Percentiles rank a stretch among this genome's conserved stretches.
Conservation (phyloP, 2,888 invertebrate genomes). For the Mimumesa dahlbomi region DNA sequence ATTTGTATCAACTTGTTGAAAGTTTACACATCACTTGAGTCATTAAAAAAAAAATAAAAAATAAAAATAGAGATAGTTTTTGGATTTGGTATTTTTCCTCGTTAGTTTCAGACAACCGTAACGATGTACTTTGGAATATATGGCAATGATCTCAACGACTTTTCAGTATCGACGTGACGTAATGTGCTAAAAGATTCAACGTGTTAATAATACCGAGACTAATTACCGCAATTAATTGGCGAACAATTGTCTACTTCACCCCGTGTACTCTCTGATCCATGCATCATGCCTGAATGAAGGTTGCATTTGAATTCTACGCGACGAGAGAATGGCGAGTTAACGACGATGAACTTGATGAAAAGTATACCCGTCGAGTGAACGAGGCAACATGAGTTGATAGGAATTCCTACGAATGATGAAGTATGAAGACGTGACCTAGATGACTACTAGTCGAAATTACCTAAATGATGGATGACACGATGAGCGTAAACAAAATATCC, state of each 20-base stretch:
- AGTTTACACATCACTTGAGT: too few relatives aligned
- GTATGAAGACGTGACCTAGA: background rate
- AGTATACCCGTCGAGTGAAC: background rate
- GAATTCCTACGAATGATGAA: background rate
- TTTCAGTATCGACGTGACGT: too few relatives aligned
- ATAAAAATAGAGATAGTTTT: too few relatives aligned
- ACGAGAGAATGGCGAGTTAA: constrained; percentile 36
- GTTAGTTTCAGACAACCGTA: too few relatives aligned
- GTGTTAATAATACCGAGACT: background rate
- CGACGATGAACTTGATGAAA: constrained; percentile 39
- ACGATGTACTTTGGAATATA: too few relatives aligned
- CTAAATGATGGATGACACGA: background rate
- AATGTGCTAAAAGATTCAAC: background rate
- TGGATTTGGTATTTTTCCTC: too few relatives aligned
- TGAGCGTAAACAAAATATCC: background rate
- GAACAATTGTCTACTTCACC: constrained; percentile 28
- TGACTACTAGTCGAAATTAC: background rate
- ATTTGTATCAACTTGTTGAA: too few relatives aligned
- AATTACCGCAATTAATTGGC: background rate
- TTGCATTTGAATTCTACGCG: constrained; percentile 49
- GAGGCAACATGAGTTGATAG: background rate
- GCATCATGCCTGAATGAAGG: constrained; percentile 52
- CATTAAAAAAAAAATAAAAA: too few relatives aligned
- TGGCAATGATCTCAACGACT: too few relatives aligned
- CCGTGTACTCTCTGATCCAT: constrained; percentile 42